Evolutionary conservation across 2,888 invertebrate species (phyloP).

Genomic region (Eurytoma californica): DNA sequence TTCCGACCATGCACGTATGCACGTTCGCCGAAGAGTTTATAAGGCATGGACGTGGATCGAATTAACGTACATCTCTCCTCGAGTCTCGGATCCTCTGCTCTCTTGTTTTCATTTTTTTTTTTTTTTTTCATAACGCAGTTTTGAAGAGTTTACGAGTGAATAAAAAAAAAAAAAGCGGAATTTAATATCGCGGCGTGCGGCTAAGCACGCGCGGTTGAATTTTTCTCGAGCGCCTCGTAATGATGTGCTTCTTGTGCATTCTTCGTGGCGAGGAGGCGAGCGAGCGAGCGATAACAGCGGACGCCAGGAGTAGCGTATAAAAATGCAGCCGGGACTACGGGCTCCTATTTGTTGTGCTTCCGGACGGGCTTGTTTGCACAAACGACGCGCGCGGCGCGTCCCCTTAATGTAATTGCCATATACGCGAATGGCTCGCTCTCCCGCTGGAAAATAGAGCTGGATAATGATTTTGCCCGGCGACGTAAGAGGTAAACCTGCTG

Average conservation of each 20-base stretch:
- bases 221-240: conserved; percentile 10
- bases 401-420: background rate
- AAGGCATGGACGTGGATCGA: too few relatives aligned
- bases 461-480: too few relatives aligned
- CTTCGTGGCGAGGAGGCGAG: background rate
- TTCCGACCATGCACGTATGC: too few relatives aligned
- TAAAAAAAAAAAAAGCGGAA: background rate
- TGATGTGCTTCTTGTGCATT: conserved; percentile 5
- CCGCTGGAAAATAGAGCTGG: too few relatives aligned
- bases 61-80: background rate
- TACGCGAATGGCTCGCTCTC: background rate
- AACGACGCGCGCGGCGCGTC: background rate
- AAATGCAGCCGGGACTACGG: background rate
- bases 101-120: background rate
- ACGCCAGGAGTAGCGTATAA: background rate
- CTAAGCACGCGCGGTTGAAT: conserved; percentile 6
- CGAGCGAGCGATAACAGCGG: background rate
- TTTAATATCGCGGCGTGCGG: conserved; percentile 11
- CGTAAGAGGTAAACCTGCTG: too few relatives aligned
- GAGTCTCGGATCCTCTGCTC: background rate
- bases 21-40: too few relatives aligned
- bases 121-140: background rate
- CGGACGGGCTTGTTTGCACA: background rate
- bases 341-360: conserved; percentile 1
- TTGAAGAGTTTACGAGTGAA: background rate